Evolutionary conservation across 2,113 vertebrate genomes (phyloP).

Genomic region (Chamaetylas fuelleborni): DNA sequence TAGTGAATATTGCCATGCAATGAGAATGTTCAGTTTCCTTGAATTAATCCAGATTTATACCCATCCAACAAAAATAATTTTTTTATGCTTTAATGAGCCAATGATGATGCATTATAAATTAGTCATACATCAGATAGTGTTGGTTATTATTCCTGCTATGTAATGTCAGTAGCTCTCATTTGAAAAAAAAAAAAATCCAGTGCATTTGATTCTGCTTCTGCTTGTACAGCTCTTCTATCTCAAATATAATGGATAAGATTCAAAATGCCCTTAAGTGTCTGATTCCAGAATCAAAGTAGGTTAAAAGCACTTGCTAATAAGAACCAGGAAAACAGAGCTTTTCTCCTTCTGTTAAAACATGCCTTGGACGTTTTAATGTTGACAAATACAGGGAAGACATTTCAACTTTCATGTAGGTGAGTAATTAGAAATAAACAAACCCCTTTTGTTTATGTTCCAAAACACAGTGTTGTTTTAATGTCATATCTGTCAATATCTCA

Average conservation of each 20-base stretch:
- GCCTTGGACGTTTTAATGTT: conserved; percentile 1
- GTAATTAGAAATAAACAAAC: not conserved
- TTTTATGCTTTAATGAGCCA: not conserved
- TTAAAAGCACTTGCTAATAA: not conserved
- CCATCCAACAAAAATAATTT: not conserved
- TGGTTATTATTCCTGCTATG: not conserved
- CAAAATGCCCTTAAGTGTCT: not conserved
- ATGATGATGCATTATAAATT: not conserved
- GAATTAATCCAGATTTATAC: not conserved
- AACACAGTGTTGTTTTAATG: conserved; percentile 14
- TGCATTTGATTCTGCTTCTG: not conserved
- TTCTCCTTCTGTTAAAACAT: conserved; percentile 32
- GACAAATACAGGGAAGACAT: conserved; percentile 6
- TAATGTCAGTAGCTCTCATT: not conserved
- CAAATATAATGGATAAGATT: not conserved
- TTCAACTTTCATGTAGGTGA: conserved; percentile 5
- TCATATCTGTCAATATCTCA: conserved; percentile 37
- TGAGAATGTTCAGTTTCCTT: not conserved
- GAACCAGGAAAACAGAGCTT: conserved; percentile 1
- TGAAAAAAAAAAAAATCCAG: not conserved
- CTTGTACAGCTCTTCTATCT: not conserved
- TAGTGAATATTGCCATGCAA: not conserved
- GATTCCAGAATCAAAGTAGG: not conserved
- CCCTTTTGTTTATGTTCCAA: conserved; percentile 1
- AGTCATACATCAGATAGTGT: not conserved